These are phyloP conservation scores for Dinocampus coccinellae DNA, from an alignment of 2,888 invertebrate genomes.

Conservation along the genomic window DNA sequence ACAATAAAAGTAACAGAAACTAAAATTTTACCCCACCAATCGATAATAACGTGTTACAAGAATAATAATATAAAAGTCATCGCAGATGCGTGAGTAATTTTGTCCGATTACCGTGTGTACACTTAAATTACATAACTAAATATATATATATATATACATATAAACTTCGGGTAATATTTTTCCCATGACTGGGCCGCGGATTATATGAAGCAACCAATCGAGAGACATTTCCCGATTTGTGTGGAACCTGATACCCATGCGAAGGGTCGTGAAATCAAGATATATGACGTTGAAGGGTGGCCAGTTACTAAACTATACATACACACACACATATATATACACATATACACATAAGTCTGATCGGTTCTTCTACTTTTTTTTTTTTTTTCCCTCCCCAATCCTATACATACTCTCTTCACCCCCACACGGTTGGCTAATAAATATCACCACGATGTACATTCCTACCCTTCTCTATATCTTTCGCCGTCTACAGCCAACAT, in stretches of 20 bases:
- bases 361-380: slow-evolving; percentile 14
- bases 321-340: slow-evolving; percentile 17
- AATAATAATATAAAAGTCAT: slow-evolving; percentile 33
- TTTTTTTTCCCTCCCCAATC: neutral
- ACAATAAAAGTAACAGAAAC: neutral
- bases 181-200: slow-evolving; percentile 42
- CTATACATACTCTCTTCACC: slow-evolving; percentile 1
- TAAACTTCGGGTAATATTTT: too few species aligned
- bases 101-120: slow-evolving; percentile 64
- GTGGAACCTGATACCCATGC: slow-evolving; percentile 68
- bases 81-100: slow-evolving; percentile 66
- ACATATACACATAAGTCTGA: slow-evolving; percentile 6
- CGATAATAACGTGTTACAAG: neutral
- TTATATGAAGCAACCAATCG: slow-evolving; percentile 41
- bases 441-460: slow-evolving; percentile 55
- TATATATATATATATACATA: slow-evolving; percentile 4
- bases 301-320: slow-evolving; percentile 33
- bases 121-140: too few species aligned
- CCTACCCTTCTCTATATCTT: slow-evolving; percentile 39
- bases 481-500: neutral
- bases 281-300: slow-evolving; percentile 57
- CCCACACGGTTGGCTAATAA: slow-evolving; percentile 55
- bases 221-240: slow-evolving; percentile 64
- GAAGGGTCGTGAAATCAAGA: slow-evolving; percentile 69
- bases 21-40: neutral